These are phyloP conservation scores for Atrichornis clamosus DNA, from an alignment of 2,113 vertebrate species.

Conservation along the genomic window DNA sequence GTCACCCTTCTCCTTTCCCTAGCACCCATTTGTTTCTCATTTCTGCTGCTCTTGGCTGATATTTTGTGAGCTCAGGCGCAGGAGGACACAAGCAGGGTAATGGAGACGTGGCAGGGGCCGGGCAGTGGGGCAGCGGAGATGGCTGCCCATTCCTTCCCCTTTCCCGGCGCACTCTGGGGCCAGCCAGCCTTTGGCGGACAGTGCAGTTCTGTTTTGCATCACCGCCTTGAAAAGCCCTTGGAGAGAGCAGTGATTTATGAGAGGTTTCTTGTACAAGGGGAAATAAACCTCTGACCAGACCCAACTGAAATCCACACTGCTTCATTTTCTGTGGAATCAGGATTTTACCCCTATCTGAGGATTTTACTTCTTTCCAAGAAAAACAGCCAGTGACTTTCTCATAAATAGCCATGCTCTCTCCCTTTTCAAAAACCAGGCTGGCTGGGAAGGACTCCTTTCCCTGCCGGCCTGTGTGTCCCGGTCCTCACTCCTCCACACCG, in stretches of 20 bases:
- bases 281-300: slow-evolving; percentile 72
- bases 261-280: slow-evolving; percentile 61
- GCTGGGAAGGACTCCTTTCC: background rate
- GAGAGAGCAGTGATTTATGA: slow-evolving; percentile 70
- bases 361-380: slow-evolving; percentile 66
- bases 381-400: slow-evolving; percentile 59
- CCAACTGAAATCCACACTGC: slow-evolving; percentile 66
- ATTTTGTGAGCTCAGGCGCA: background rate
- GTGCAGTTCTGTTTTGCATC: slow-evolving; percentile 68
- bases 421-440: background rate
- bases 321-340: slow-evolving; percentile 71
- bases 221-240: slow-evolving; percentile 59
- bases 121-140: background rate
- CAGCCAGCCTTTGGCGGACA: background rate
- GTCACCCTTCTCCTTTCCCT: background rate
- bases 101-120: background rate
- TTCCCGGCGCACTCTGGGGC: background rate
- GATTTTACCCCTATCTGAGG: slow-evolving; percentile 71
- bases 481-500: background rate
- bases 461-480: background rate
- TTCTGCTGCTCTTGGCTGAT: background rate
- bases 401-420: slow-evolving; percentile 51
- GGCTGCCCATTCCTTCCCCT: background rate
- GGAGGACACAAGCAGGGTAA: background rate
- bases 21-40: background rate